These are phyloP conservation scores for Uropsilus gracilis DNA, from an alignment of 2,113 vertebrate genomes.

Conservation along the genomic window DNA sequence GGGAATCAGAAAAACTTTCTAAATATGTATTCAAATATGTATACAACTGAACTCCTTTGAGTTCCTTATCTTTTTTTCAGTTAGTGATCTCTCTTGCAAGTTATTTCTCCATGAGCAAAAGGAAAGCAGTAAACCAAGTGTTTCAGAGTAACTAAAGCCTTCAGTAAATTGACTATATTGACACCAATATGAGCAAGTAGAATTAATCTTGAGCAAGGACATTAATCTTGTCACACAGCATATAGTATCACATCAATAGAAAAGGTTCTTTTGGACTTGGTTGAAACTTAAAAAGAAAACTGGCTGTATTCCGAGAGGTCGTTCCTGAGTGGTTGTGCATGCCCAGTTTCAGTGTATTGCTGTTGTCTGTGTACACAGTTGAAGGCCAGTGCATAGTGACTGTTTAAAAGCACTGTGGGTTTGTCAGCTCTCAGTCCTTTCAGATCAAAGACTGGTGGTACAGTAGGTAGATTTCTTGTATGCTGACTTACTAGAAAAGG, in stretches of 20 bases:
- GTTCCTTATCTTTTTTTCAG: neutral
- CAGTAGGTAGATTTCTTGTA: neutral
- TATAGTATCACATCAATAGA: neutral
- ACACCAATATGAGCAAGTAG: neutral
- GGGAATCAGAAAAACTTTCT: neutral
- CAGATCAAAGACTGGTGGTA: neutral
- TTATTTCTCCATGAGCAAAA: slow-evolving; percentile 16
- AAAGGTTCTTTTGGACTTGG: neutral
- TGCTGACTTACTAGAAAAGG: neutral
- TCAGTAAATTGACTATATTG: neutral
- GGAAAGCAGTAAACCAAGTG: neutral
- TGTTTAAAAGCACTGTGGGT: neutral
- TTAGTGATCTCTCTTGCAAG: neutral
- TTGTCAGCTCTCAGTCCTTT: neutral
- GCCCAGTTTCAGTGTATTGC: neutral
- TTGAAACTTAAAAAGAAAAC: neutral
- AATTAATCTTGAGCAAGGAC: neutral
- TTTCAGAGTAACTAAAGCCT: neutral
- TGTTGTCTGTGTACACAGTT: neutral
- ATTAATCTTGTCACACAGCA: neutral
- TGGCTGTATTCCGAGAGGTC: neutral
- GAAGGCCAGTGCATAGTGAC: neutral
- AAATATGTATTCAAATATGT: neutral
- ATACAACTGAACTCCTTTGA: neutral
- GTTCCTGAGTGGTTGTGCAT: neutral